Evolutionary conservation across 2,797 vertebrate species (phyloP), one percentile per base, ranked within the genome.

Genomic region (Thamnophis elegans): DNA sequence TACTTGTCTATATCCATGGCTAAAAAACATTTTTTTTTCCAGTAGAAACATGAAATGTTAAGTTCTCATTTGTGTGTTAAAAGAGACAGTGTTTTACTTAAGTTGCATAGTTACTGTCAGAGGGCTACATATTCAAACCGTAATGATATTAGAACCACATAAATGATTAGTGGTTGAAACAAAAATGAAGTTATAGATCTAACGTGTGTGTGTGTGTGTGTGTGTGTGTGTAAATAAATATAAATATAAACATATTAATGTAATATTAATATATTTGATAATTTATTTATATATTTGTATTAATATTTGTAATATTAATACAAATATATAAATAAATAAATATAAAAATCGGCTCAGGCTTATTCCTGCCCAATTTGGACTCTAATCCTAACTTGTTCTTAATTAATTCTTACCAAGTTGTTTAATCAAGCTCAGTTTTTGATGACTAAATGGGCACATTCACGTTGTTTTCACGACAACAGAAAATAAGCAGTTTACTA

Each of bases 41-140:
- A 93, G 59, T 82, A 91, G 93, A 90, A 95, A 94, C 60, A 88
- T 95, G 87, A 96, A 95, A 91, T 96, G 28, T 9, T 95, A 93
- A 92, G 85, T 91, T 94, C n/a, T 22, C 94, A 54, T 85, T 20
- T 6, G 20, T 91, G 60, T 78, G 94, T 95, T 94, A 85, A 92
- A 95, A 87, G 47, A 18, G 65, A 62, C 6, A n/a, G 53, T 18
- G 2, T 32, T 22, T 87, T 68, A 73, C 2, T 87, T 68, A 73
- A 53, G 58, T 32, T 93, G 53, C 54, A 42, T 95, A 90, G 94
- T 97, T 95, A 94, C 87, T 95, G 55, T 93, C 91, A 94, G 90
- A 87, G 92, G 88, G 91, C 95, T 96, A 91, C 87, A 4, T 87
- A 36, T 91, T 94, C 93, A 87, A 65, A 90, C 92, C 12, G 28